These are phyloP conservation scores for Rallus crepitans DNA, from an alignment of 2,797 vertebrate genomes.

Conservation along the genomic window DNA sequence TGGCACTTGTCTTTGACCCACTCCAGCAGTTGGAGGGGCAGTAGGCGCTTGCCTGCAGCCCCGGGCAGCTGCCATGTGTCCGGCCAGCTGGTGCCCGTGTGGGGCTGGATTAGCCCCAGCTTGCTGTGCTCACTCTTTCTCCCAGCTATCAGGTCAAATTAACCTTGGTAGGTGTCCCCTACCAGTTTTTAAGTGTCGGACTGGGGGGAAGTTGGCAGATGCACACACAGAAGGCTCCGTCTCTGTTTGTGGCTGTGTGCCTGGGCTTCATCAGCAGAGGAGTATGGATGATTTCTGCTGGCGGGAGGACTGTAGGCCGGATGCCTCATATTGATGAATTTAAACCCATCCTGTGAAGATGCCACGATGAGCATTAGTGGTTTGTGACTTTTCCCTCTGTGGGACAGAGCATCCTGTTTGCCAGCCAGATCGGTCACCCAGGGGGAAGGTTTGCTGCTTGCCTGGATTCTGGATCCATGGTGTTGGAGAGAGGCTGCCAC, in stretches of 20 bases:
- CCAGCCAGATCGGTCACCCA: not conserved
- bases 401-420: not conserved
- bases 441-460: not conserved
- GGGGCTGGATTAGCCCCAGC: conserved; percentile 32
- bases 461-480: not conserved
- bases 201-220: conserved; percentile 8
- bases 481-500: not conserved
- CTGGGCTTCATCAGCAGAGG: not conserved
- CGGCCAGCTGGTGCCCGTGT: not conserved
- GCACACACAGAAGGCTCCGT: not conserved
- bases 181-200: not conserved
- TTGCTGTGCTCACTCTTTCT: not conserved
- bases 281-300: not conserved
- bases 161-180: conserved; percentile 55
- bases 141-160: conserved; percentile 57
- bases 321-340: not conserved
- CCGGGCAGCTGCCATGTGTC: conserved; percentile 54
- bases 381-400: not conserved
- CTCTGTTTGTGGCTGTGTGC: not conserved
- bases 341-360: not conserved
- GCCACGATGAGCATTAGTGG: not conserved
- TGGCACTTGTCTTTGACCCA: not conserved
- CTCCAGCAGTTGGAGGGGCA: not conserved
- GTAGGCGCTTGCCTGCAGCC: not conserved
- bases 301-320: not conserved